Base-by-base conservation (phyloP, 2,113 vertebrate species). In the Bucco capensis region DNA sequence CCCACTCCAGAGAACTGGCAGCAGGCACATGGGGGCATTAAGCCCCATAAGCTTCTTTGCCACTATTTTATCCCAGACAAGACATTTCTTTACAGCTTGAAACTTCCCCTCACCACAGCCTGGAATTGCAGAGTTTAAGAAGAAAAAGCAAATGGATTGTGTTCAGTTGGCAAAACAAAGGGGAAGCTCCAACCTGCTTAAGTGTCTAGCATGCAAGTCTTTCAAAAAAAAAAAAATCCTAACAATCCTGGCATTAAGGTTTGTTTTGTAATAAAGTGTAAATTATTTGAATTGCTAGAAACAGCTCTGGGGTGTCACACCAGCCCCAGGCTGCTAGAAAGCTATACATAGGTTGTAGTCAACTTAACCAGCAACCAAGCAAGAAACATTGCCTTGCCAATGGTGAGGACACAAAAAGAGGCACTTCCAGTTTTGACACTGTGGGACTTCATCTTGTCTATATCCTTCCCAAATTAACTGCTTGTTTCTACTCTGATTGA, bases 391-490 rank as follows among this genome's bases (percentile, higher is more conserved):
- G 31, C n/a, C 75, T 80, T 6, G 3, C 54, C 75, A 27, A n/a
- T 12, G 49, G 21, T 23, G 49, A 19, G 46, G 75, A 37, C 60
- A 23, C 2, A 12, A 51, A 51, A 53, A 1, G 1, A 78, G 56
- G 51, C 66, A 28, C 35, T 93, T 94, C 69, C 62, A 88, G 69
- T 56, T 67, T 69, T 37, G 8, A 85, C 80, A 33, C 83, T 10
- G 11, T 7, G 19, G 40, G 50, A 35, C 28, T 85, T 72, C 31
- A 80, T 31, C 83, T 46, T 44, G 51, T 50, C 46, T 87, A 86
- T n/a, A 83, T 33, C 71, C 65, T 74, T 65, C 74, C 57, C 80
- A 76, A 70, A 82, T 28, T 31, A 50, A 69, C 62, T 81, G 40
- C 57, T 71, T 76, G 61, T 33, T 88, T 84, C 76, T 50, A 74